Evolutionary conservation across 1,140 invertebrate species (phyloP).

Genomic region (Hycleus phaleratus): DNA sequence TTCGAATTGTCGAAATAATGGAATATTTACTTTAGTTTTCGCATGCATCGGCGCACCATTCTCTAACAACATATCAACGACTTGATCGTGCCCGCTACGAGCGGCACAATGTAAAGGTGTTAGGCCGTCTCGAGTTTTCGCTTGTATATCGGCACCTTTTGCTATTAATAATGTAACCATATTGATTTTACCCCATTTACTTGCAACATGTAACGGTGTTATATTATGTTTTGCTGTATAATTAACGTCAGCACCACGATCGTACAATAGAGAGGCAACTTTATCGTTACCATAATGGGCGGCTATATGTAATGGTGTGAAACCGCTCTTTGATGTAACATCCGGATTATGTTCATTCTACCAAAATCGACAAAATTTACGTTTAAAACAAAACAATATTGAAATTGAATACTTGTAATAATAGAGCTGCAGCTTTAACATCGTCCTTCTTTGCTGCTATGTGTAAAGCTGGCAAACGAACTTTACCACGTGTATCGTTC

Average conservation of each 20-base stretch:
- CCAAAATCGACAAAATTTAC: conserved; percentile 6
- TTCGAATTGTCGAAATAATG: background rate
- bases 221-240: conserved; percentile 93
- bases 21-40: conserved; percentile 82
- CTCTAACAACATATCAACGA: conserved; percentile 87
- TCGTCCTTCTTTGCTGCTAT: conserved; percentile 99
- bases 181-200: conserved; percentile 93
- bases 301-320: conserved; percentile 96
- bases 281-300: conserved; percentile 97
- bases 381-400: background rate
- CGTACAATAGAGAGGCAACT: conserved; percentile 84
- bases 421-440: conserved; percentile 84
- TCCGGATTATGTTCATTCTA: conserved; percentile 93
- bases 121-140: conserved; percentile 88
- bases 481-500: conserved; percentile 88
- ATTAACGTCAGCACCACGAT: conserved; percentile 92
- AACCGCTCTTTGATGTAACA: conserved; percentile 93
- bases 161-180: conserved; percentile 76
- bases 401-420: conserved; percentile 61
- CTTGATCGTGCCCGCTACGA: conserved; percentile 91
- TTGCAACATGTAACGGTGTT: conserved; percentile 87
- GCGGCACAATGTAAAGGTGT: conserved; percentile 90
- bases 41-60: conserved; percentile 88
- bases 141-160: conserved; percentile 86
- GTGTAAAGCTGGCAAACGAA: conserved; percentile 81